Conservation (phyloP, 1,140 invertebrate species). For the Leptopilina clavipes region DNA sequence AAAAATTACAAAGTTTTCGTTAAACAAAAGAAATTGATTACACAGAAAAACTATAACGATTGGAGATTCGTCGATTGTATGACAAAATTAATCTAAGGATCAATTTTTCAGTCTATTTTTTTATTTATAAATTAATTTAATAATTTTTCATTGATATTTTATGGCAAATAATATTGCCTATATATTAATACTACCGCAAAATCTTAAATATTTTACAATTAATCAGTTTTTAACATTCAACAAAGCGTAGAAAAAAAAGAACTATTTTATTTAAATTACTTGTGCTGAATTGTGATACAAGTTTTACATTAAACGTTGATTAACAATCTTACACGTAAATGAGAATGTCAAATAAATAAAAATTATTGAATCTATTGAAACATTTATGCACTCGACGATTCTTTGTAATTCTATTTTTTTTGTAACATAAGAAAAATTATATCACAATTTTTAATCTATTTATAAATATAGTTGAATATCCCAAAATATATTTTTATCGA, state of each 20-base stretch:
- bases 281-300: constrained; percentile 15
- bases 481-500: neutral
- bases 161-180: neutral
- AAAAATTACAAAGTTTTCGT: neutral
- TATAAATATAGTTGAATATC: neutral
- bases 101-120: constrained; percentile 2
- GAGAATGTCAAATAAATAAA: constrained; percentile 10
- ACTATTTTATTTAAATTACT: neutral
- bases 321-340: neutral
- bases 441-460: neutral
- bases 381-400: neutral
- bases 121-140: constrained; percentile 11
- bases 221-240: neutral
- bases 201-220: constrained; percentile 5
- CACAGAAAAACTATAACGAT: neutral
- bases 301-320: neutral
- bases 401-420: neutral
- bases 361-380: neutral
- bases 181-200: neutral
- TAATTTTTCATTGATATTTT: neutral
- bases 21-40: neutral
- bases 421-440: neutral
- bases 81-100: constrained; percentile 8
- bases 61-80: neutral
- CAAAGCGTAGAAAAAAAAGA: neutral